Percentiles rank a stretch among this genome's conserved stretches.
phyloP scores from a whole-genome alignment of 1,140 invertebrate genomes.

The Zaprionus tsacasi region DNA sequence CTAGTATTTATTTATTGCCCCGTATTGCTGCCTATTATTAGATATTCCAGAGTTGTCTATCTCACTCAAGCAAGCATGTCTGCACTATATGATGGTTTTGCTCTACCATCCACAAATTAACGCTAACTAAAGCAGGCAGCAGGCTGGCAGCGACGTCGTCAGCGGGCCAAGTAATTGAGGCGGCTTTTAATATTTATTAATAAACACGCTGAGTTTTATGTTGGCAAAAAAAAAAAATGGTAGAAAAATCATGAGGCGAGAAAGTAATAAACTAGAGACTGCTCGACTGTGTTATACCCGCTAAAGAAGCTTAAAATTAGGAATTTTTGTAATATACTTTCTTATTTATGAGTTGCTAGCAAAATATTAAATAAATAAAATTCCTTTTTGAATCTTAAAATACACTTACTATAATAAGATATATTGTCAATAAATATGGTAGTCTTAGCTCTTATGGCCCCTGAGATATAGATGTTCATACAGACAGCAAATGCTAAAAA shows the following conservation, averaged over 20 bases:
- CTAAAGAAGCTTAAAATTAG: too few relatives aligned
- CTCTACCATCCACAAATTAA: slow-evolving; percentile 2
- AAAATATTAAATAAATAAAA: too few relatives aligned
- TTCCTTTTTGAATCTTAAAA: too few relatives aligned
- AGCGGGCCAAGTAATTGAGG: slow-evolving; percentile 21
- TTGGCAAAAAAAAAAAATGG: background rate
- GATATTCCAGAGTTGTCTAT: slow-evolving; percentile 49
- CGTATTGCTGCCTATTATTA: slow-evolving; percentile 55
- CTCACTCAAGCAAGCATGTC: slow-evolving; percentile 14
- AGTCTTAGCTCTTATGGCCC: too few relatives aligned
- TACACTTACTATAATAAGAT: too few relatives aligned
- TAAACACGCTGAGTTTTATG: slow-evolving; percentile 16
- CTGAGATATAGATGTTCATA: too few relatives aligned
- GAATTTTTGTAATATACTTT: too few relatives aligned
- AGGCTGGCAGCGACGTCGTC: background rate
- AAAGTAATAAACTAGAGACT: slow-evolving; percentile 3
- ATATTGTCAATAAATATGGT: too few relatives aligned
- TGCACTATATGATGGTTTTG: slow-evolving; percentile 7
- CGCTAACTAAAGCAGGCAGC: slow-evolving; percentile 10
- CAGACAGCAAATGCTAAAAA: too few relatives aligned
- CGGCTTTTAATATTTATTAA: slow-evolving; percentile 49
- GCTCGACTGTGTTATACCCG: background rate
- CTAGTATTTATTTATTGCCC: slow-evolving; percentile 70
- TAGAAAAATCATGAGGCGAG: background rate
- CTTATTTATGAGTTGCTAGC: too few relatives aligned